Evolutionary conservation across 1,140 invertebrate species (phyloP).

Genomic region (Globodera ellingtonae): DNA sequence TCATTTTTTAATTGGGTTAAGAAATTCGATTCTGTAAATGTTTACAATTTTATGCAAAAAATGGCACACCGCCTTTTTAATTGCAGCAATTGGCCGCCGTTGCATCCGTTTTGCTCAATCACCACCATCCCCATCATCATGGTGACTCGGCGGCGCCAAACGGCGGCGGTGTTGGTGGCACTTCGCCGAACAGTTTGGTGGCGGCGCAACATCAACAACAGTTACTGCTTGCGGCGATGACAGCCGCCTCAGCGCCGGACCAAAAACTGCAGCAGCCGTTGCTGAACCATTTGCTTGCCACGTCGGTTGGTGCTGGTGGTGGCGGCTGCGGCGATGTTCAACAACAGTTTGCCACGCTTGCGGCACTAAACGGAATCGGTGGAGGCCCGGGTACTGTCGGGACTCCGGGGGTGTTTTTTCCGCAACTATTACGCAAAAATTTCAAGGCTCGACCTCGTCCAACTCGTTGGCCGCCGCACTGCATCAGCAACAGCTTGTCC

Average conservation of each 20-base stretch:
- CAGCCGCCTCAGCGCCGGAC: slow-evolving; percentile 25
- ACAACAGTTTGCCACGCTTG: slow-evolving; percentile 33
- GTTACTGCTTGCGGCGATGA: slow-evolving; percentile 9
- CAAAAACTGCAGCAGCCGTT: slow-evolving; percentile 8
- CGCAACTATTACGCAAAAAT: too few relatives aligned
- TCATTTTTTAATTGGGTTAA: too few relatives aligned
- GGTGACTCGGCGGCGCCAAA: neutral
- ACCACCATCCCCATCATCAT: neutral
- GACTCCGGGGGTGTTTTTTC: too few relatives aligned
- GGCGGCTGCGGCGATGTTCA: slow-evolving; percentile 18
- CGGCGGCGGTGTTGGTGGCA: neutral
- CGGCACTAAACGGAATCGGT: slow-evolving; percentile 11
- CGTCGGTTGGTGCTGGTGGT: neutral
- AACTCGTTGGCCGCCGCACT: slow-evolving; percentile 62
- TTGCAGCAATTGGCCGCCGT: slow-evolving; percentile 17
- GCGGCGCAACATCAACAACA: slow-evolving; percentile 27
- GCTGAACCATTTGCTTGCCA: slow-evolving; percentile 36
- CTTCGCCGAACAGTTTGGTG: slow-evolving; percentile 18
- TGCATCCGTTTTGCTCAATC: slow-evolving; percentile 14
- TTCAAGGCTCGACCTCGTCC: too few relatives aligned
- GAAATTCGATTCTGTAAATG: too few relatives aligned
- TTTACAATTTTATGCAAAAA: too few relatives aligned
- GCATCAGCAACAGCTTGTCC: slow-evolving; percentile 77
- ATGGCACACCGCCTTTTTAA: too few relatives aligned
- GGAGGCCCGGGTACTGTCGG: neutral